phyloP scores from a whole-genome alignment of 2,797 vertebrate species.

The Pelochelys cantorii region DNA sequence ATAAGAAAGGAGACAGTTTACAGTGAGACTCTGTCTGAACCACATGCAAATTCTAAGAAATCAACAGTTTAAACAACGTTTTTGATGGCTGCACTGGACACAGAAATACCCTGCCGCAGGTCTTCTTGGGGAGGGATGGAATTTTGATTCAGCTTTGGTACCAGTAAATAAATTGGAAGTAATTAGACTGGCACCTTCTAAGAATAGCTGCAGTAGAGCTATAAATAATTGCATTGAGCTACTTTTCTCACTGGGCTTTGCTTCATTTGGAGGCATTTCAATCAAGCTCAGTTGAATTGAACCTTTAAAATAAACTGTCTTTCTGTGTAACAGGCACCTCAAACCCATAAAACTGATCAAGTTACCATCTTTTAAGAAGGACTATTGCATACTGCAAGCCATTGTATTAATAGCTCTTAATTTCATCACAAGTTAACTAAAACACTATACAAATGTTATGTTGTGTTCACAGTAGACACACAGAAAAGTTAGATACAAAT shows the following conservation, averaged over 20 bases:
- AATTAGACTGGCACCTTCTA: neutral
- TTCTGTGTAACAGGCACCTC: neutral
- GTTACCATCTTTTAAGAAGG: neutral
- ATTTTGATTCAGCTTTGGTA: neutral
- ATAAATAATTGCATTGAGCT: neutral
- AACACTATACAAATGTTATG: neutral
- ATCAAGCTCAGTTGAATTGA: neutral
- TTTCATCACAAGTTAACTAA: neutral
- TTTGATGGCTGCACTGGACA: constrained; percentile 6
- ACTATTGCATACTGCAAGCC: neutral
- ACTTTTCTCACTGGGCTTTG: neutral
- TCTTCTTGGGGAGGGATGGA: neutral
- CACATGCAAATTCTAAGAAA: constrained; percentile 23
- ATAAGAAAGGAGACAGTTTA: constrained; percentile 27
- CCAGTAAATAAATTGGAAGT: neutral
- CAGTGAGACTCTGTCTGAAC: constrained; percentile 4
- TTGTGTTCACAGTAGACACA: neutral
- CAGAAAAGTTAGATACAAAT: neutral
- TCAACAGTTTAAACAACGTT: neutral
- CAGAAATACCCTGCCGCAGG: constrained; percentile 9
- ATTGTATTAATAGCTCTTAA: neutral
- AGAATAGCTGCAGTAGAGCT: neutral
- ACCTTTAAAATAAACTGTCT: neutral
- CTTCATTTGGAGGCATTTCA: neutral
- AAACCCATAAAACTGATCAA: neutral